phyloP scores from a whole-genome alignment of 2,888 invertebrate genomes.

The Scaptomyza caliginosa region DNA sequence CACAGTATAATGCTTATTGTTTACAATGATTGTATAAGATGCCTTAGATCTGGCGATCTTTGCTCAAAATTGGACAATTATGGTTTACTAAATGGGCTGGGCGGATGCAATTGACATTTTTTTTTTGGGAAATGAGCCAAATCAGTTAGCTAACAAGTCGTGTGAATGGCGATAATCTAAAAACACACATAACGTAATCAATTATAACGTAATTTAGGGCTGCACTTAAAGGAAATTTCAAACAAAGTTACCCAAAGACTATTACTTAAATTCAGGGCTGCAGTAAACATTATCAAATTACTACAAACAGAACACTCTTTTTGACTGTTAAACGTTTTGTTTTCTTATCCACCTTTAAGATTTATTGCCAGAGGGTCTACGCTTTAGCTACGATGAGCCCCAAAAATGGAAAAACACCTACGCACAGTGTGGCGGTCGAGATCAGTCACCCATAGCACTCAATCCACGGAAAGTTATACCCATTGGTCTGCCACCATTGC shows the following conservation, averaged over 20 bases:
- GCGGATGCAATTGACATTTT: slow-evolving; percentile 9
- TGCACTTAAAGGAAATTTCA: too few relatives aligned
- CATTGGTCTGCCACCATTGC: slow-evolving; percentile 85
- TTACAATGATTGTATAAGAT: slow-evolving; percentile 48
- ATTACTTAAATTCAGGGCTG: too few relatives aligned
- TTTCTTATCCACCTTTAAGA: slow-evolving; percentile 28
- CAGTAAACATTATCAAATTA: too few relatives aligned
- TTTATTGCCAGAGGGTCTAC: slow-evolving; percentile 34
- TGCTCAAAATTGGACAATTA: slow-evolving; percentile 40
- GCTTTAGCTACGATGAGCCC: slow-evolving; percentile 75
- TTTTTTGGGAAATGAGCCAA: slow-evolving; percentile 40
- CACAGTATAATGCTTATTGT: slow-evolving; percentile 41
- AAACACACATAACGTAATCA: not conserved
- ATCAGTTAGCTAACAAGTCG: slow-evolving; percentile 15
- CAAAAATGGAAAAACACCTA: slow-evolving; percentile 86
- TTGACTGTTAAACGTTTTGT: too few relatives aligned
- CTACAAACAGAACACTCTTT: too few relatives aligned
- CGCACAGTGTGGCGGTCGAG: slow-evolving; percentile 87
- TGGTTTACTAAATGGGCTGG: slow-evolving; percentile 20
- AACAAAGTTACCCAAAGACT: too few relatives aligned
- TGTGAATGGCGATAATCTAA: not conserved
- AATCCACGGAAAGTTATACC: slow-evolving; percentile 57
- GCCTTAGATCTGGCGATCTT: slow-evolving; percentile 20
- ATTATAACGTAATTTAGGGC: not conserved
- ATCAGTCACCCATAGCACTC: slow-evolving; percentile 86